phyloP scores from a whole-genome alignment of 2,113 vertebrate species.

The Podarcis cretensis region DNA sequence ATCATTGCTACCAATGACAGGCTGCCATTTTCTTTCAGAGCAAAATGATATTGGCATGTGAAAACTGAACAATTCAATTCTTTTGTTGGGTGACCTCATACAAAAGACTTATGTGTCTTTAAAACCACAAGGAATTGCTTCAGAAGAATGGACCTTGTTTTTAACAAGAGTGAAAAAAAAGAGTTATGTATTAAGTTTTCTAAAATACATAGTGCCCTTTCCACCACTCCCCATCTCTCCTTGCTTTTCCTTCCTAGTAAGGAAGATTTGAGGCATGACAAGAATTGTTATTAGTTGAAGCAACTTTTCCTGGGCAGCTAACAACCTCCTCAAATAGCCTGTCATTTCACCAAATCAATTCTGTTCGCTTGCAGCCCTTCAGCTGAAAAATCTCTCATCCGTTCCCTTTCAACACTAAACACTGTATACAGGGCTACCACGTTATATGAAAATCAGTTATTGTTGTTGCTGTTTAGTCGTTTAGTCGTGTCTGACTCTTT shows the following conservation, averaged over 20 bases:
- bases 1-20: slow-evolving; percentile 53
- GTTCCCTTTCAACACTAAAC: not conserved
- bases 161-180: slow-evolving; percentile 43
- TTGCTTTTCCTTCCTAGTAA: slow-evolving; percentile 47
- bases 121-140: slow-evolving; percentile 44
- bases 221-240: not conserved
- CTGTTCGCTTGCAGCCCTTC: slow-evolving; percentile 17
- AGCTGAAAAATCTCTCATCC: slow-evolving; percentile 25
- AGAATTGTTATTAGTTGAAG: slow-evolving; percentile 37
- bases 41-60: slow-evolving; percentile 40
- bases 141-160: slow-evolving; percentile 60
- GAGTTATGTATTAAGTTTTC: slow-evolving; percentile 33
- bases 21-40: slow-evolving; percentile 37
- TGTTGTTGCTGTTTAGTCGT: no score
- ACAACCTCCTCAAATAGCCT: slow-evolving; percentile 40
- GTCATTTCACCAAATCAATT: slow-evolving; percentile 37
- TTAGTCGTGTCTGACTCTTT: no score
- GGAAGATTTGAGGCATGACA: not conserved
- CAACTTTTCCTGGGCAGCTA: slow-evolving; percentile 42
- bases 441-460: not conserved
- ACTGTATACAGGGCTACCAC: not conserved
- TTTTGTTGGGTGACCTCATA: slow-evolving; percentile 39
- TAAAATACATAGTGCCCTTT: slow-evolving; percentile 32
- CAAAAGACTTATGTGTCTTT: slow-evolving; percentile 51
- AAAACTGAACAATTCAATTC: slow-evolving; percentile 46